These are phyloP conservation scores for Chirona hameri DNA, from an alignment of 2,888 invertebrate species.

Conservation along the genomic window DNA sequence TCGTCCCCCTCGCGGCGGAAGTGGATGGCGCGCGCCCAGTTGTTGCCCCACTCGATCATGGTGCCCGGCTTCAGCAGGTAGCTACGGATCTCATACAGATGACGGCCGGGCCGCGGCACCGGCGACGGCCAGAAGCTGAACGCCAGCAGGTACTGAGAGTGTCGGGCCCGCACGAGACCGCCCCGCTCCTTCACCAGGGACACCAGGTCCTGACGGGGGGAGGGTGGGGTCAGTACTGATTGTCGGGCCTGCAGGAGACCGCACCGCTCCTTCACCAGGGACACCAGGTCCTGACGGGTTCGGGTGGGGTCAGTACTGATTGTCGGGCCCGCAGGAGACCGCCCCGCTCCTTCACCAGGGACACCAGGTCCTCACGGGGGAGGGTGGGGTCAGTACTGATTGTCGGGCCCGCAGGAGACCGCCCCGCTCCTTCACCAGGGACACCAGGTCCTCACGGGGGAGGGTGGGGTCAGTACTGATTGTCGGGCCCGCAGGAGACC, in stretches of 20 bases:
- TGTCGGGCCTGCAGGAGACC: constrained; percentile 78
- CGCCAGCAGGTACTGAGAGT: constrained; percentile 86
- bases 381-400: too few relatives aligned
- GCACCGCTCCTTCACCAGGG: constrained; percentile 70
- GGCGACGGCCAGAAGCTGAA: constrained; percentile 97
- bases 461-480: constrained; percentile 63
- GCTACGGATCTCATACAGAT: constrained; percentile 91
- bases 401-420: too few relatives aligned
- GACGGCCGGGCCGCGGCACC: constrained; percentile 63
- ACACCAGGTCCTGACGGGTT: constrained; percentile 40
- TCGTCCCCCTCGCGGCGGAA: constrained; percentile 87
- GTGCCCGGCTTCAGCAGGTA: constrained; percentile 95
- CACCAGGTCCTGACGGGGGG: constrained; percentile 34
- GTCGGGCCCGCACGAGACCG: constrained; percentile 74
- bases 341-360: too few relatives aligned
- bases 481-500: constrained; percentile 78
- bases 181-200: constrained; percentile 71
- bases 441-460: too few relatives aligned
- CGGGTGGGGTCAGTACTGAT: too few relatives aligned
- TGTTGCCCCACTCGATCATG: constrained; percentile 99
- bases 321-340: too few relatives aligned
- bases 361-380: too few relatives aligned
- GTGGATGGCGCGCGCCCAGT: constrained; percentile 92
- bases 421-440: too few relatives aligned
- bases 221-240: constrained; percentile 47